phyloP scores from a whole-genome alignment of 2,888 invertebrate species.

The Eupithecia pulchellata region DNA sequence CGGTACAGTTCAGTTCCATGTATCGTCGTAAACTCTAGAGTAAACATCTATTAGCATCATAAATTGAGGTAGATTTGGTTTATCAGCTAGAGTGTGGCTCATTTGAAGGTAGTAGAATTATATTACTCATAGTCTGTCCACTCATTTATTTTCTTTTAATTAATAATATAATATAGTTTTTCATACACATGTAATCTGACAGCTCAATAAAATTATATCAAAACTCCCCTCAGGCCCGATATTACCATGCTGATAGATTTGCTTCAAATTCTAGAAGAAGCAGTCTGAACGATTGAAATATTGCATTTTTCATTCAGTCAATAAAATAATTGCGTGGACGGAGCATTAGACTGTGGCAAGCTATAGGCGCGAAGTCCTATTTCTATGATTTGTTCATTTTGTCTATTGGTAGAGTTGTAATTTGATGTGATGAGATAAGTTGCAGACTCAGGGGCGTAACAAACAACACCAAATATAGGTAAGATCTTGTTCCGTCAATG shows the following conservation, averaged over 20 bases:
- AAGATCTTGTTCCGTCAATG: not conserved
- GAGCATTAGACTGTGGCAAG: conserved; percentile 1
- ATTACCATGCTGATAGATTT: too few relatives aligned
- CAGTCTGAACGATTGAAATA: too few relatives aligned
- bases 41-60: not conserved
- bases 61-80: not conserved
- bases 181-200: too few relatives aligned
- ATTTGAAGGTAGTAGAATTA: not conserved
- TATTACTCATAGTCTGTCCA: not conserved
- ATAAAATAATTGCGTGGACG: too few relatives aligned
- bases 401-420: not conserved
- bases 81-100: not conserved
- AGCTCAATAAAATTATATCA: too few relatives aligned
- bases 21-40: not conserved
- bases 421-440: not conserved
- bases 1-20: not conserved
- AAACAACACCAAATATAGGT: too few relatives aligned
- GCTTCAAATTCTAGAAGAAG: too few relatives aligned
- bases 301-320: too few relatives aligned
- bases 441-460: too few relatives aligned
- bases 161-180: too few relatives aligned
- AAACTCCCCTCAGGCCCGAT: too few relatives aligned
- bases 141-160: too few relatives aligned
- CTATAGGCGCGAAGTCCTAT: not conserved
- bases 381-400: not conserved